Base-by-base conservation (phyloP, 2,113 vertebrate species). In the Pomatorhinus ruficollis region DNA sequence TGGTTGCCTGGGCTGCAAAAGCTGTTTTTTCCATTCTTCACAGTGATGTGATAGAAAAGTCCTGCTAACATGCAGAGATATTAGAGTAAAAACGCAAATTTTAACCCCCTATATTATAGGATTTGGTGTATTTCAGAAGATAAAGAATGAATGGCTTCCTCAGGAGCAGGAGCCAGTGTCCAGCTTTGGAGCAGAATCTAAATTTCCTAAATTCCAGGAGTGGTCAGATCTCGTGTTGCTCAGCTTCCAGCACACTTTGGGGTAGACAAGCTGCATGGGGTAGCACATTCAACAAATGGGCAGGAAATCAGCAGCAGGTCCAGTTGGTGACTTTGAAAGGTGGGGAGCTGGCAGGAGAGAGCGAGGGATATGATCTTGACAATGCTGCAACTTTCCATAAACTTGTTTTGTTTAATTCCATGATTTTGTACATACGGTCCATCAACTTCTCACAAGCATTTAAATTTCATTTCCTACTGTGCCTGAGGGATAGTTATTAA, bases 391-490 rank as follows among this genome's bases (percentile, higher is more conserved):
- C 94, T 96, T 95, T 14, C 60, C 76, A 94, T 39, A 83, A 23
- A 91, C 74, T 78, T 85, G 78, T 95, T 97, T 97, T 97, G 96
- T 97, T 94, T 96, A 95, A 96, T 97, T 95, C 91, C 57, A 4
- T 56, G 65, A 80, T 84, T 93, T 91, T 79, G 57, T 93, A 90
- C 94, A 89, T 90, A 47, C 6, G 82, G 77, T 90, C 78, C 83
- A 60, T 89, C 81, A 11, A 92, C 87, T 96, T 87, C 92, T 96
- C 93, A 72, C 24, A 6, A 94, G 91, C 94, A 85, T 92, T 95
- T 93, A 97, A 97, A 98, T 96, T 98, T 77, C 84, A 94, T 97
- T 97, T 97, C 94, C 90, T 80, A 92, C 97, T 79, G n/a, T 42
- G 59, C 50, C 76, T 30, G 52, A 96, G 93, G 94, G 80, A 83